Conservation (phyloP, 2,797 vertebrate species). For the Epinephelus awoara region DNA sequence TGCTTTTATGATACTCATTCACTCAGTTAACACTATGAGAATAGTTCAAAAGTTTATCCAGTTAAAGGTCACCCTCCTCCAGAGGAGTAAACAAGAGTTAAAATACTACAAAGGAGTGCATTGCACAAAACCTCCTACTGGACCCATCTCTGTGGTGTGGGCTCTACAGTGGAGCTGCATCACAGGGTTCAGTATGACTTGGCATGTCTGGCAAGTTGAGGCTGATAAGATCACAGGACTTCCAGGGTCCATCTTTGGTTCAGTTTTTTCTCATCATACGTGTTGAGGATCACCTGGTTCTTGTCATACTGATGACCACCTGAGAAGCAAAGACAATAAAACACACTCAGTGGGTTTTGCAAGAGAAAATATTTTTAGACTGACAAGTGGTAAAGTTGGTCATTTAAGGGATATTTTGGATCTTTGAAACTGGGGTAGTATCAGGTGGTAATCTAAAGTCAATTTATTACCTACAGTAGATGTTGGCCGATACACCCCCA, state of each 20-base stretch:
- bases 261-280: slow-evolving; percentile 84
- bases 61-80: background rate
- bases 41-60: background rate
- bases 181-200: background rate
- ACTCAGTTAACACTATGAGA: background rate
- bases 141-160: background rate
- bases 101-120: slow-evolving; percentile 6
- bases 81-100: background rate
- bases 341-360: background rate
- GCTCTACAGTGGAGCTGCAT: slow-evolving; percentile 16
- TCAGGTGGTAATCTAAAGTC: too few species aligned
- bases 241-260: slow-evolving; percentile 92
- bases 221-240: slow-evolving; percentile 82
- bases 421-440: too few species aligned
- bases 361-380: background rate
- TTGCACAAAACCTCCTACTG: background rate
- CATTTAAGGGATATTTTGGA: too few species aligned
- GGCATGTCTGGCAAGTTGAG: background rate
- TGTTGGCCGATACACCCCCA: too few species aligned
- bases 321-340: slow-evolving; percentile 65
- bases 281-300: slow-evolving; percentile 92
- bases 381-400: too few species aligned
- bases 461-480: too few species aligned
- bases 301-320: slow-evolving; percentile 94
- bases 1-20: background rate